These are phyloP conservation scores for Torymus auratus DNA, from an alignment of 2,888 invertebrate species.

Conservation along the genomic window DNA sequence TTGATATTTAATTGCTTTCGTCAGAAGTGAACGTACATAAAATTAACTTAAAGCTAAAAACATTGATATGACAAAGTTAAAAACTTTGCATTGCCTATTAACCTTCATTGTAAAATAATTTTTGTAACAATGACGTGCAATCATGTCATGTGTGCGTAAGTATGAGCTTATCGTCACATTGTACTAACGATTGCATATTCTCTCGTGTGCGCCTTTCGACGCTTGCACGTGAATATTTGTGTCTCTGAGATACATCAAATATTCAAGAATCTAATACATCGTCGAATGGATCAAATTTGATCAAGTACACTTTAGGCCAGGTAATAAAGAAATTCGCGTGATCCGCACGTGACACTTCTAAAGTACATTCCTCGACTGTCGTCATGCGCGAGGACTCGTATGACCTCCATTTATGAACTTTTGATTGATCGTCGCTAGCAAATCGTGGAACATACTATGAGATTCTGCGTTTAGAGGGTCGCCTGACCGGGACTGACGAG, in stretches of 20 bases:
- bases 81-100: neutral
- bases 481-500: slow-evolving; percentile 73
- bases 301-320: slow-evolving; percentile 51
- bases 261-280: neutral
- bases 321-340: slow-evolving; percentile 13
- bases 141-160: neutral
- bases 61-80: neutral
- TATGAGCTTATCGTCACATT: neutral
- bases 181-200: neutral
- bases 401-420: too few species aligned
- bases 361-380: neutral
- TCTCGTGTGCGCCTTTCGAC: too few species aligned
- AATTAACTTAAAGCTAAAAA: neutral
- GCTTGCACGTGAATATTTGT: too few species aligned
- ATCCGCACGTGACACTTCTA: neutral
- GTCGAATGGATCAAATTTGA: slow-evolving; percentile 28
- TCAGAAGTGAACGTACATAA: neutral
- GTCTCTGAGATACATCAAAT: neutral
- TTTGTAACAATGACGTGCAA: slow-evolving; percentile 7
- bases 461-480: slow-evolving; percentile 67
- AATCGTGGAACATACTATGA: too few species aligned
- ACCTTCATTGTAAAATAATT: neutral
- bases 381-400: too few species aligned
- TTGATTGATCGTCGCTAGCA: neutral
- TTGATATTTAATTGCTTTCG: too few species aligned